Conservation (phyloP, 2,888 invertebrate genomes). For the Luperina testacea region DNA sequence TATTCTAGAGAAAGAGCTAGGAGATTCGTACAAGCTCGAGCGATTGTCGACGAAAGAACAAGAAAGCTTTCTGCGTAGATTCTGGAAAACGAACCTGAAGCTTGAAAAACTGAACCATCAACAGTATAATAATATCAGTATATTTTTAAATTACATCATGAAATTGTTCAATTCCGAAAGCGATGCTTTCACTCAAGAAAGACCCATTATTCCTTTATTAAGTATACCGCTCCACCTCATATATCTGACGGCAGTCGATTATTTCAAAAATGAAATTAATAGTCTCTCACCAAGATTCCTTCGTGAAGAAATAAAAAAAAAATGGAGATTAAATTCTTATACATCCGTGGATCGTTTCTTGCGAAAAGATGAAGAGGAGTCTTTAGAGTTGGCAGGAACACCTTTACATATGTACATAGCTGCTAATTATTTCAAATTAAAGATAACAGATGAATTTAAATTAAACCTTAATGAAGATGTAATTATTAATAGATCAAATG, state of each 20-base stretch:
- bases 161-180: slow-evolving; percentile 49
- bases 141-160: slow-evolving; percentile 63
- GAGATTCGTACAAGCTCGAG: slow-evolving; percentile 63
- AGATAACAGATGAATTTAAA: slow-evolving; percentile 66
- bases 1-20: slow-evolving; percentile 64
- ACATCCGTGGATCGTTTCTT: slow-evolving; percentile 64
- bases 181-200: slow-evolving; percentile 45
- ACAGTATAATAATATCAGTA: slow-evolving; percentile 68
- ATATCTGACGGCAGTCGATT: slow-evolving; percentile 64
- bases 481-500: slow-evolving; percentile 59
- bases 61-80: slow-evolving; percentile 66
- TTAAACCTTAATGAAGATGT: slow-evolving; percentile 59
- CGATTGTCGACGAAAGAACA: slow-evolving; percentile 62
- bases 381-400: slow-evolving; percentile 68
- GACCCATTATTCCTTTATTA: slow-evolving; percentile 63
- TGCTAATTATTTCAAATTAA: slow-evolving; percentile 69
- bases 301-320: slow-evolving; percentile 62
- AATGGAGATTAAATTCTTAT: slow-evolving; percentile 62
- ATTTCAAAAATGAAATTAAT: slow-evolving; percentile 68
- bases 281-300: slow-evolving; percentile 64
- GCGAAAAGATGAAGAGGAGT: slow-evolving; percentile 61
- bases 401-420: slow-evolving; percentile 73
- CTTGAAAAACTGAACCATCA: slow-evolving; percentile 70
- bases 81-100: slow-evolving; percentile 69
- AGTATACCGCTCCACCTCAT: slow-evolving; percentile 68